A percentile compares a stretch with the other conserved stretches of the same genome.
These are phyloP conservation scores for Autographa pulchrina DNA, from an alignment of 2,888 invertebrate genomes.

Conservation along the genomic window DNA sequence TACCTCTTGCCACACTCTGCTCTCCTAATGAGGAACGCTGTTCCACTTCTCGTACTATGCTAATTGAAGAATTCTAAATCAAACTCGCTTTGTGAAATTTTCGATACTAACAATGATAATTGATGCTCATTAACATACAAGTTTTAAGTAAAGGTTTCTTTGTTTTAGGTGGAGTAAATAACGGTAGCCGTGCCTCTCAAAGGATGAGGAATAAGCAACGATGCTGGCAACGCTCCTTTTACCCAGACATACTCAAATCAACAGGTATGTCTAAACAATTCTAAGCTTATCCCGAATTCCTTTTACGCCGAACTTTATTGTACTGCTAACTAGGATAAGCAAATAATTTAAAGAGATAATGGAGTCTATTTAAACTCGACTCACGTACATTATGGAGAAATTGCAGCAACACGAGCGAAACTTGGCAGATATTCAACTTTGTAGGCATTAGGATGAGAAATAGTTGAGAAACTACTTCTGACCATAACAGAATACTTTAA, in stretches of 20 bases:
- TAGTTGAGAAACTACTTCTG: constrained; percentile 13
- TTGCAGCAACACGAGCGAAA: constrained; percentile 43
- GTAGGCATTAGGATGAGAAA: constrained; percentile 37
- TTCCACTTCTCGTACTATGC: constrained; percentile 79
- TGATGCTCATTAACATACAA: constrained; percentile 60
- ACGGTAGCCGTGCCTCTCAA: constrained; percentile 77
- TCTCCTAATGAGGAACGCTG: constrained; percentile 85
- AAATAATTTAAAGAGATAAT: constrained; percentile 53
- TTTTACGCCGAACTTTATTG: constrained; percentile 28
- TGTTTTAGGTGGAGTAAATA: constrained; percentile 75
- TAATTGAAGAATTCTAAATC: constrained; percentile 75
- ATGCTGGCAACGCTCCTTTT: constrained; percentile 80
- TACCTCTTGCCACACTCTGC: constrained; percentile 84
- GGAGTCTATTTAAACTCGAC: constrained; percentile 38
- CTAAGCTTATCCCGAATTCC: constrained; percentile 11
- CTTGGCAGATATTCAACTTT: constrained; percentile 51
- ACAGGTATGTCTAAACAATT: constrained; percentile 74
- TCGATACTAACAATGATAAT: constrained; percentile 77
- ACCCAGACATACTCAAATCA: constrained; percentile 78
- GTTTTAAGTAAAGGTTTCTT: constrained; percentile 53
- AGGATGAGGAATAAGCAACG: constrained; percentile 88
- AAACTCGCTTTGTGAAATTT: constrained; percentile 66
- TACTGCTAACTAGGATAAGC: constrained; percentile 22
- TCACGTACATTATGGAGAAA: constrained; percentile 49
- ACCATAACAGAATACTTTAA: constrained; percentile 2